Percentiles rank a stretch among this genome's conserved stretches.
Evolutionary conservation across 2,888 invertebrate species (phyloP).

Genomic region (Chloroclysta siterata): DNA sequence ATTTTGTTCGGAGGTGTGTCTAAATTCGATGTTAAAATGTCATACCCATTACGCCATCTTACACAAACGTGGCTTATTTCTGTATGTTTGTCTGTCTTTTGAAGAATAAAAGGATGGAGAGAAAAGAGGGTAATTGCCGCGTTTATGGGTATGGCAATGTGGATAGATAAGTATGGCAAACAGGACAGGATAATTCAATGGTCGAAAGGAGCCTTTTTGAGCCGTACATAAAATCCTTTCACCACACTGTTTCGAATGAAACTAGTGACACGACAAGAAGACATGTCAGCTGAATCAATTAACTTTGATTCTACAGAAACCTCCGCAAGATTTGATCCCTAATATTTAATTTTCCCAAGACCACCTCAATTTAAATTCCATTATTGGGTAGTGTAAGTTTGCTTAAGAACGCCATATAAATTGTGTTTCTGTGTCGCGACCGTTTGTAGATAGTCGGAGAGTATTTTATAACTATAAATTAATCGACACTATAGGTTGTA

Average conservation of each 20-base stretch:
- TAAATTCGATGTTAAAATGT: background rate
- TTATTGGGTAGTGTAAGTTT: constrained; percentile 56
- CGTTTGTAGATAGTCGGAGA: constrained; percentile 63
- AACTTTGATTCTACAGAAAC: background rate
- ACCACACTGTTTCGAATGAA: no score
- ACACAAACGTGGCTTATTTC: background rate
- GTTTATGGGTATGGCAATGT: no score
- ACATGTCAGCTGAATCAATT: background rate
- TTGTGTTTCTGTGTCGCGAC: constrained; percentile 46
- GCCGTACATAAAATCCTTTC: no score
- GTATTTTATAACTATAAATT: constrained; percentile 58
- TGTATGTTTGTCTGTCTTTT: no score
- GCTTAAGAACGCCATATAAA: constrained; percentile 47
- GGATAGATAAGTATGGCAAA: no score
- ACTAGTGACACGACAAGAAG: no score
- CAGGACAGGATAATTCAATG: no score
- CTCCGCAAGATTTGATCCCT: constrained; percentile 6
- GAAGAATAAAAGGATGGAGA: no score
- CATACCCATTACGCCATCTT: background rate
- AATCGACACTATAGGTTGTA: constrained; percentile 73
- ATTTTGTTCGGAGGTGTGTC: constrained; percentile 30
- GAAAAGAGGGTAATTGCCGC: no score
- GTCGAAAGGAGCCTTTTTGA: no score
- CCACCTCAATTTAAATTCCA: constrained; percentile 17
- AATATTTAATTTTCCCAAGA: constrained; percentile 4